A percentile compares a stretch with the other conserved stretches of the same genome.
These are phyloP conservation scores for Pedetes capensis DNA, from an alignment of 2,113 vertebrate genomes.

Conservation along the genomic window DNA sequence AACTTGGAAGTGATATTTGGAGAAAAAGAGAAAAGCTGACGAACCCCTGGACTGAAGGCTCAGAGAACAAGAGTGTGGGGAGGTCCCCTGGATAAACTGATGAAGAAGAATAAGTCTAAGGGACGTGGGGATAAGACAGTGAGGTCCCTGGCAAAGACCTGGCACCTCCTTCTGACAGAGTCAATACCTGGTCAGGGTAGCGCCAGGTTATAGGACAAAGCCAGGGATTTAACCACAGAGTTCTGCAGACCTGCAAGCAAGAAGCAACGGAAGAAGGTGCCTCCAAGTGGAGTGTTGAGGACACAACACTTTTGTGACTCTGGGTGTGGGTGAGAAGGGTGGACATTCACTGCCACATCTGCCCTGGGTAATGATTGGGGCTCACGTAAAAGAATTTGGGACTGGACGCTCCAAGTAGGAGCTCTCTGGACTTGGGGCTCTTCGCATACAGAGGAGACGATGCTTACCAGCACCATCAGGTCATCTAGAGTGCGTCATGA, in stretches of 20 bases:
- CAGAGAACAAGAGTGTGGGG: conserved; percentile 86
- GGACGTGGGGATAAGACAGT: conserved; percentile 81
- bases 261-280: conserved; percentile 88
- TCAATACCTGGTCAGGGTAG: conserved; percentile 88
- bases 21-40: conserved; percentile 85
- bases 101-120: conserved; percentile 87
- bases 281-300: conserved; percentile 92
- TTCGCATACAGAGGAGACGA: too few species aligned
- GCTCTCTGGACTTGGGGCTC: too few species aligned
- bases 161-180: conserved; percentile 87
- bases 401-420: not conserved
- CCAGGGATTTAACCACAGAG: conserved; percentile 91
- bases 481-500: not conserved
- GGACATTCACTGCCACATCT: rapidly evolving
- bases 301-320: conserved; percentile 81
- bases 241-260: conserved; percentile 86
- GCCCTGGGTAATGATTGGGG: not conserved
- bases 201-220: too few species aligned
- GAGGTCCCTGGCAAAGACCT: conserved; percentile 88
- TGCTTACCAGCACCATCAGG: not conserved
- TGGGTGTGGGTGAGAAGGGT: rapidly evolving
- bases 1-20: conserved; percentile 84
- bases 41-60: conserved; percentile 89
- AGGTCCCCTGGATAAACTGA: conserved; percentile 88
- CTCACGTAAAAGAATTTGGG: not conserved